phyloP scores from a whole-genome alignment of 2,113 vertebrate species.

The Choloepus hoffmanni region DNA sequence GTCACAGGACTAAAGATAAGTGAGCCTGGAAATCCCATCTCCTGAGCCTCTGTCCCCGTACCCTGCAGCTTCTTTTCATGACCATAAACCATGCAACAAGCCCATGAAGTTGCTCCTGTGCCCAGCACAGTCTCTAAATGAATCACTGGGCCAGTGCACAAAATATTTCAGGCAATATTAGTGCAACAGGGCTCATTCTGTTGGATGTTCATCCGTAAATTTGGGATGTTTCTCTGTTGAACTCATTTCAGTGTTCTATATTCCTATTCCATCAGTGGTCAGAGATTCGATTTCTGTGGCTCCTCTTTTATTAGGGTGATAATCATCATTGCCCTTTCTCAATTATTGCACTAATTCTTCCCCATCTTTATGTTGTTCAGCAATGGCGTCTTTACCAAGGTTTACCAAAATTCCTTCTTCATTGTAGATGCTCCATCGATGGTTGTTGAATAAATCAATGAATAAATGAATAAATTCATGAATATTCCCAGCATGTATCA shows the following conservation, averaged over 20 bases:
- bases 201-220: background rate
- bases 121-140: background rate
- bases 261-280: background rate
- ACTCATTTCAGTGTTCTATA: background rate
- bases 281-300: background rate
- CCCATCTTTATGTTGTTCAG: background rate
- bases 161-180: background rate
- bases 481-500: background rate
- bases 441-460: background rate
- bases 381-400: background rate
- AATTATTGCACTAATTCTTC: background rate
- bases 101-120: background rate
- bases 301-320: background rate
- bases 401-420: background rate
- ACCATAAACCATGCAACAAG: background rate
- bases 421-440: background rate
- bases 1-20: background rate
- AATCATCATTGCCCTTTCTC: background rate
- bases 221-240: background rate
- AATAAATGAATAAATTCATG: slow-evolving; percentile 17
- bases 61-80: background rate
- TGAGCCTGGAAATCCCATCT: background rate
- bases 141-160: background rate
- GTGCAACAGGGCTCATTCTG: background rate
- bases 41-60: background rate